phyloP scores from a whole-genome alignment of 2,888 invertebrate genomes.

The Unio delphinus region DNA sequence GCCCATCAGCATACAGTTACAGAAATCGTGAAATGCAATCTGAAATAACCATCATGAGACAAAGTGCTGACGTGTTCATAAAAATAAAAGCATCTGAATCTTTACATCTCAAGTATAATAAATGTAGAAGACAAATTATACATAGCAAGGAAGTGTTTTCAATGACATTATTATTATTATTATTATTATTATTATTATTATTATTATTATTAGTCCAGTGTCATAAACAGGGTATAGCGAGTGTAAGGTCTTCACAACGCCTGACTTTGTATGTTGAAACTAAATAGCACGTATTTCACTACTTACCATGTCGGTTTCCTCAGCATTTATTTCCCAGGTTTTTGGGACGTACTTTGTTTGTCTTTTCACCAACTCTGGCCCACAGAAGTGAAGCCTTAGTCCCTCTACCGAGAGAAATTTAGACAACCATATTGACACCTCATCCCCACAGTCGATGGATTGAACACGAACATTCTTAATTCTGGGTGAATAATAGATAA shows the following conservation, averaged over 20 bases:
- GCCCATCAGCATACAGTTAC: slow-evolving; percentile 80
- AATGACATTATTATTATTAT: too few relatives aligned
- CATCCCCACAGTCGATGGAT: slow-evolving; percentile 58
- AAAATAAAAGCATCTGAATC: too few relatives aligned
- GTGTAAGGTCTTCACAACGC: too few relatives aligned
- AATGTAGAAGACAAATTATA: too few relatives aligned
- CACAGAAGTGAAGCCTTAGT: slow-evolving; percentile 48
- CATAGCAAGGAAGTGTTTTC: too few relatives aligned
- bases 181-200: too few relatives aligned
- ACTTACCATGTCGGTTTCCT: slow-evolving; percentile 37
- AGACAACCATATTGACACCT: slow-evolving; percentile 56
- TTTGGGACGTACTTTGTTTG: slow-evolving; percentile 45
- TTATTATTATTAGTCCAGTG: not conserved
- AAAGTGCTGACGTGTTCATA: too few relatives aligned
- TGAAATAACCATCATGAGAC: slow-evolving; percentile 18
- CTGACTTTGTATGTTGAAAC: too few relatives aligned
- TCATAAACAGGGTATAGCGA: too few relatives aligned
- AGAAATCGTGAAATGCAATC: slow-evolving; percentile 76
- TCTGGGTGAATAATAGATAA: slow-evolving; percentile 19
- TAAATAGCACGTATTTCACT: not conserved
- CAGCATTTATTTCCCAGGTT: slow-evolving; percentile 44
- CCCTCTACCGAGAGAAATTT: slow-evolving; percentile 42
- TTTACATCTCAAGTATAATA: too few relatives aligned
- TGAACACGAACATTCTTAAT: slow-evolving; percentile 43
- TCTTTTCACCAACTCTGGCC: slow-evolving; percentile 44